phyloP scores from a whole-genome alignment of 2,797 vertebrate genomes.

The Anguilla marmorata region DNA sequence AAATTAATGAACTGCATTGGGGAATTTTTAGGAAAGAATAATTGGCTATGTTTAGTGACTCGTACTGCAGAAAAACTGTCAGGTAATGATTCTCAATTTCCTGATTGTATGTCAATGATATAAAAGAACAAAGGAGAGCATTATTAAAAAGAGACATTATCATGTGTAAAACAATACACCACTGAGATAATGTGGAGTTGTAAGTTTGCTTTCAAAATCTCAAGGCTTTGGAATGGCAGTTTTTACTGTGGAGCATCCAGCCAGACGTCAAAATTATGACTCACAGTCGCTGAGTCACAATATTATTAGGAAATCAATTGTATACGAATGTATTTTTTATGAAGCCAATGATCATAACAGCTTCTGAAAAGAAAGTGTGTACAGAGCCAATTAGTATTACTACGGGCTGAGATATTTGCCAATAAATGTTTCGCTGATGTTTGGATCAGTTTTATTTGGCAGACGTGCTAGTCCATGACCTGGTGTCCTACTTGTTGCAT shows the following conservation, averaged over 20 bases:
- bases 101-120: background rate
- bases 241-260: background rate
- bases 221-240: background rate
- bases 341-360: background rate
- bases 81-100: background rate
- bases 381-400: background rate
- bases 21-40: conserved; percentile 23
- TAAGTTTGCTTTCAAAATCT: background rate
- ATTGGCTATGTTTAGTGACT: conserved; percentile 28
- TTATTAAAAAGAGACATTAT: background rate
- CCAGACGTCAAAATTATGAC: background rate
- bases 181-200: background rate
- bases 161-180: background rate
- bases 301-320: background rate
- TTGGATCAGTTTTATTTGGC: background rate
- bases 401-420: background rate
- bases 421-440: background rate
- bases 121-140: background rate
- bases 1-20: conserved; percentile 33
- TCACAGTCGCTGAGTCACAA: background rate
- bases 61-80: background rate
- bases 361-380: background rate
- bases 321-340: background rate
- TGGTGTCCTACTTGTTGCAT: background rate
- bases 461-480: background rate